Conservation (phyloP, 2,797 vertebrate species). For the Huso huso region DNA sequence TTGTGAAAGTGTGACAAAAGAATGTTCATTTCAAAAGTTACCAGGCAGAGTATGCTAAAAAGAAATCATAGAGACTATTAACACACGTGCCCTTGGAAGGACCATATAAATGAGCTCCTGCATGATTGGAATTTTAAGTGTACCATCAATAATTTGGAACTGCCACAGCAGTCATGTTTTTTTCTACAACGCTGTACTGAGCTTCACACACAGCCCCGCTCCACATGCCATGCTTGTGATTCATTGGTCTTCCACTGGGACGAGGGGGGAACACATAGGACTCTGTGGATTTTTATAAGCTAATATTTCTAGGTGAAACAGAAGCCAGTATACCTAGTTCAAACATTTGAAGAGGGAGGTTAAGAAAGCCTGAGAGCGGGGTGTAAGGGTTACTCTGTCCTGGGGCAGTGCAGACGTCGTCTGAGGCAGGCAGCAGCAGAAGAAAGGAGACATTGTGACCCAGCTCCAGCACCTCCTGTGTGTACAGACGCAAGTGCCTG, state of each 20-base stretch:
- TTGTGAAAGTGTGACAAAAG: too few relatives aligned
- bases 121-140: slow-evolving; percentile 10
- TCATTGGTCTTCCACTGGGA: slow-evolving; percentile 72
- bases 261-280: slow-evolving; percentile 69
- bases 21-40: neutral
- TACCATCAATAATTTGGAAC: slow-evolving; percentile 10
- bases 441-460: slow-evolving; percentile 95
- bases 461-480: slow-evolving; percentile 94
- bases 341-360: slow-evolving; percentile 98
- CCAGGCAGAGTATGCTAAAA: neutral
- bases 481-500: slow-evolving; percentile 91
- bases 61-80: slow-evolving; percentile 3
- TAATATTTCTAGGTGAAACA: slow-evolving; percentile 78
- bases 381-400: slow-evolving; percentile 95
- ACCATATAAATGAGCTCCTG: neutral
- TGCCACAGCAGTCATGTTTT: slow-evolving; percentile 44
- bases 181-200: slow-evolving; percentile 54
- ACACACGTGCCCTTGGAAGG: neutral
- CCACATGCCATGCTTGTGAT: slow-evolving; percentile 57
- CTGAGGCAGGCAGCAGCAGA: slow-evolving; percentile 89
- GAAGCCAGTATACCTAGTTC: slow-evolving; percentile 88
- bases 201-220: neutral
- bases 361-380: slow-evolving; percentile 86
- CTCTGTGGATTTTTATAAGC: slow-evolving; percentile 80
- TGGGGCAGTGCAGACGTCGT: slow-evolving; percentile 93